Evolutionary conservation across 23 tunicate genomes (phyloP), one percentile per base, ranked within the genome.

Genomic region (Trididemnum clinides): DNA sequence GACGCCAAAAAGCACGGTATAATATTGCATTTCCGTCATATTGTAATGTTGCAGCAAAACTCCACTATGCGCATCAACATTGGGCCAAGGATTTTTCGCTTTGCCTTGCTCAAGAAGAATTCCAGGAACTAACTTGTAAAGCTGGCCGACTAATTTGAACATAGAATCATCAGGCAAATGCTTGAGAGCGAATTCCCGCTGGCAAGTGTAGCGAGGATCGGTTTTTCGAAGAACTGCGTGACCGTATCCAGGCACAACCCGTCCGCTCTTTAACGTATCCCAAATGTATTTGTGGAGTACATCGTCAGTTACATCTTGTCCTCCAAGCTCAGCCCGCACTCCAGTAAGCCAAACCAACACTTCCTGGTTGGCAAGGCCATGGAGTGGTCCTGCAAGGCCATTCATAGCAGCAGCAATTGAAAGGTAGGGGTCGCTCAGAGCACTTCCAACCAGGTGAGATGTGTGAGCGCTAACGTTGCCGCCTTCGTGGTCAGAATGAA

Each of bases 51-150:
- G 99, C 64, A 96, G 82, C 30, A 96, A 86, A 19, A 96, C 99
- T 34, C 99, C 99, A 74, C 96, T 90, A 93, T 96, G 99, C 20
- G 99, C 99, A 88, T 96, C 99, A n/a, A 96, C 99, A 88, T 96
- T 96, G 26, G 96, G 96, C 96, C 96, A 90, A 50, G 99, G 96
- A 54, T 96, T 91, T 72, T 96, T 87, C 1, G 96, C 96, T 64
- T 96, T 96, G 64, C 99, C 99, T 84, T 96, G 99, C 33, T 91
- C 87, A 10, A 96, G 82, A 1, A 91, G 82, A 73, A 96, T 91
- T 38, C 71, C 93, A 49, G 99, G 99, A 0, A 91, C 99, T 23
- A 96, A 54, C 50, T 96, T 96, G 87, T 90, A 96, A 37, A 96
- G 84, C 36, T 96, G 99, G 21, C 97, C 96, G 58, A 96, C 99